A percentile compares a stretch with the other conserved stretches of the same genome.
phyloP scores from a whole-genome alignment of 2,888 invertebrate species.

The Xanthorhoe designata region DNA sequence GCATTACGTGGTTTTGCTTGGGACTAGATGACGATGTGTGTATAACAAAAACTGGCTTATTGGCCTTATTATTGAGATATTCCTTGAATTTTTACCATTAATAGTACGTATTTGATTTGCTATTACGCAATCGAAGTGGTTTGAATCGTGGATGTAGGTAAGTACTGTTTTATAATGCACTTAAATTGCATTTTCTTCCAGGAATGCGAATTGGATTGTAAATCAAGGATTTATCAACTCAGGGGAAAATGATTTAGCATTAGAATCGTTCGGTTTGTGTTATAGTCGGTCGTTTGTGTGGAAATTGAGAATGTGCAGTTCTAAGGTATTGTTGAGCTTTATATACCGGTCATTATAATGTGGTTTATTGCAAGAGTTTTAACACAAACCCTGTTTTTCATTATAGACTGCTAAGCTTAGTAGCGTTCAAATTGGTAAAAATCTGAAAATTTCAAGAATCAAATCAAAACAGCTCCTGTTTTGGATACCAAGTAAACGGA shows the following conservation, averaged over 20 bases:
- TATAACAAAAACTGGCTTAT: too few species aligned
- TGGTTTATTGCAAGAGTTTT: not conserved
- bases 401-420: not conserved
- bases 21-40: too few species aligned
- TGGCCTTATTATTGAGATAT: too few species aligned
- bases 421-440: too few species aligned
- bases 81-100: too few species aligned
- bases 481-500: not conserved
- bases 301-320: constrained; percentile 8
- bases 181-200: constrained; percentile 39
- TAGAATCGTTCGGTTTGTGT: constrained; percentile 3
- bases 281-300: constrained; percentile 17
- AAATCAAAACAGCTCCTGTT: not conserved
- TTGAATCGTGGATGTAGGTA: constrained; percentile 13
- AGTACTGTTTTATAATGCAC: constrained; percentile 28
- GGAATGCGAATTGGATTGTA: constrained; percentile 30
- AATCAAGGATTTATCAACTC: constrained; percentile 22
- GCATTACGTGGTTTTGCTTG: too few species aligned
- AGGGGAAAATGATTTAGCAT: constrained; percentile 20
- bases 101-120: too few species aligned
- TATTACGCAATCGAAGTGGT: too few species aligned
- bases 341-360: not conserved
- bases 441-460: not conserved
- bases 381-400: not conserved
- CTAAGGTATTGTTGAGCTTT: constrained; percentile 14